phyloP scores from a whole-genome alignment of 2,797 vertebrate species.

The Parauchenoglanis punctatus region DNA sequence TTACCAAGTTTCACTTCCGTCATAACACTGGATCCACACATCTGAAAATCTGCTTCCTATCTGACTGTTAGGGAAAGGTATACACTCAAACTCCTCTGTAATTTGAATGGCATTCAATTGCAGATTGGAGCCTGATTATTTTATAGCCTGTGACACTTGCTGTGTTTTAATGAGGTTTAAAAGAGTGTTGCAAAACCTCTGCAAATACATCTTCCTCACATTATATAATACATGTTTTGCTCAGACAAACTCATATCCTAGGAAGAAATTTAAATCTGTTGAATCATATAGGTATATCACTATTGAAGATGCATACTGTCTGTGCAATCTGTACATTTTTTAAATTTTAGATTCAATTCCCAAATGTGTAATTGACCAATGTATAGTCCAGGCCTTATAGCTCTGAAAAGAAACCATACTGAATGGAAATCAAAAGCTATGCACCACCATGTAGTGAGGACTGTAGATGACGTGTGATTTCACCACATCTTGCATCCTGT shows the following conservation, averaged over 20 bases:
- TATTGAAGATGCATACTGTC: neutral
- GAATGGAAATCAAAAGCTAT: neutral
- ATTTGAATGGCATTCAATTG: neutral
- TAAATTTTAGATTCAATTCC: neutral
- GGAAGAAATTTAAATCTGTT: neutral
- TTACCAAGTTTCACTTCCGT: neutral
- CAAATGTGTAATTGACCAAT: too few species aligned
- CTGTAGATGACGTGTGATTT: neutral
- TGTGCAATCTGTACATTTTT: neutral
- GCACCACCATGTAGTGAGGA: neutral
- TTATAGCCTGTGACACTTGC: too few species aligned
- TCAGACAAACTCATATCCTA: neutral
- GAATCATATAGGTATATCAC: neutral
- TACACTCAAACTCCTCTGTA: neutral
- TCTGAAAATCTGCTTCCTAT: neutral
- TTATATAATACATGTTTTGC: neutral
- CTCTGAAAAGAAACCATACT: neutral
- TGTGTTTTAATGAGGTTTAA: neutral
- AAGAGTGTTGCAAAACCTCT: neutral
- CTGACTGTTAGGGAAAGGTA: neutral
- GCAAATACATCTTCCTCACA: neutral
- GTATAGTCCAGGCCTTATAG: neutral
- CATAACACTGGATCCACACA: neutral
- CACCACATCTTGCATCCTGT: neutral
- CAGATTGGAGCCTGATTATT: neutral